Evolutionary conservation across 2,888 invertebrate species (phyloP).

Genomic region (Dusona sp.): DNA sequence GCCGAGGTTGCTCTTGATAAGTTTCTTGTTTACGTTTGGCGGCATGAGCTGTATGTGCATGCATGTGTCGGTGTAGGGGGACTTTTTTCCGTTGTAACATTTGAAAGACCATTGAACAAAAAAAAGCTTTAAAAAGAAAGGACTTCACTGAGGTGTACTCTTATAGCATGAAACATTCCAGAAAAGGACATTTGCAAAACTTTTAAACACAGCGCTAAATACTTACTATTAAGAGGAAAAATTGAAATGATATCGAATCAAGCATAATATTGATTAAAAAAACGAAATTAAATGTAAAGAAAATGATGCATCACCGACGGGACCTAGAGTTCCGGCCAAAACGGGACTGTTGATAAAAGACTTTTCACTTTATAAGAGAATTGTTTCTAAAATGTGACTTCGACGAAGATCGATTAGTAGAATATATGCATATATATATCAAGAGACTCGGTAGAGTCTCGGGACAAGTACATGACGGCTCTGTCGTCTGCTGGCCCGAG

Average conservation of each 20-base stretch:
- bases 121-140: background rate
- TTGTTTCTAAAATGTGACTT: slow-evolving; percentile 16
- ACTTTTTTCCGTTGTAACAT: too few relatives aligned
- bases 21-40: too few relatives aligned
- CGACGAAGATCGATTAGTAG: slow-evolving; percentile 61
- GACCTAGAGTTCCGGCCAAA: background rate
- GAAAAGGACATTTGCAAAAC: background rate
- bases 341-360: background rate
- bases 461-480: too few relatives aligned
- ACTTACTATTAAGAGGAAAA: background rate
- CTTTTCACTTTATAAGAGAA: slow-evolving; percentile 43
- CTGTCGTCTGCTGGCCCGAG: too few relatives aligned
- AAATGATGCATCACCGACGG: background rate
- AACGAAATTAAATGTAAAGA: background rate
- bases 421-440: slow-evolving; percentile 26
- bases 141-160: background rate
- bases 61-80: too few relatives aligned
- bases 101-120: too few relatives aligned
- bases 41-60: too few relatives aligned
- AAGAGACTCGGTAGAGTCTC: too few relatives aligned
- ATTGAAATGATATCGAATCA: background rate
- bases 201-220: background rate
- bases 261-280: background rate
- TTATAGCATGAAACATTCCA: background rate
- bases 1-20: too few relatives aligned